phyloP scores from a whole-genome alignment of 2,888 invertebrate genomes.

The Diarsia dahlii region DNA sequence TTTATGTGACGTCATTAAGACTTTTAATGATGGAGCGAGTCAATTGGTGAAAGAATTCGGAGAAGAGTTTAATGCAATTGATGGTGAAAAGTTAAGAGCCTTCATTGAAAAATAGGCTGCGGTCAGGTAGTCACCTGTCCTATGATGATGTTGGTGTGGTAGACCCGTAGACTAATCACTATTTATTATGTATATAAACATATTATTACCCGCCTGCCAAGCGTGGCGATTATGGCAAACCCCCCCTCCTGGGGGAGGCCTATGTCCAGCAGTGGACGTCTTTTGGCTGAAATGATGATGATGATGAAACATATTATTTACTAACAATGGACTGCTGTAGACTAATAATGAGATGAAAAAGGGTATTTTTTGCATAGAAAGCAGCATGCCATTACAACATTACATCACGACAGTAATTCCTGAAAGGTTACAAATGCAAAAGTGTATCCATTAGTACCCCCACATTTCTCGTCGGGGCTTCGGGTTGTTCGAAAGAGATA shows the following conservation, averaged over 20 bases:
- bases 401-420: background rate
- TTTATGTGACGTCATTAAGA: slow-evolving; percentile 56
- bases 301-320: too few species aligned
- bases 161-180: background rate
- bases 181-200: too few species aligned
- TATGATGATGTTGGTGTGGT: background rate
- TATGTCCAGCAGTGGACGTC: too few species aligned
- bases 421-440: too few species aligned
- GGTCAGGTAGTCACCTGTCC: too few species aligned
- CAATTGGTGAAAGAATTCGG: background rate
- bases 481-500: too few species aligned
- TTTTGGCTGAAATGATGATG: too few species aligned
- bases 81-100: background rate
- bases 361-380: background rate
- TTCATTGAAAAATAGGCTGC: background rate
- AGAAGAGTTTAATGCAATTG: background rate
- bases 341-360: background rate
- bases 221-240: too few species aligned
- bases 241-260: too few species aligned
- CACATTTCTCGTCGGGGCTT: too few species aligned
- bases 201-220: too few species aligned
- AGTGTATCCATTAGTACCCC: too few species aligned
- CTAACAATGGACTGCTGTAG: background rate
- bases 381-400: background rate
- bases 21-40: slow-evolving; percentile 59